phyloP scores from a whole-genome alignment of 2,888 invertebrate species.

The Aethes cnicana region DNA sequence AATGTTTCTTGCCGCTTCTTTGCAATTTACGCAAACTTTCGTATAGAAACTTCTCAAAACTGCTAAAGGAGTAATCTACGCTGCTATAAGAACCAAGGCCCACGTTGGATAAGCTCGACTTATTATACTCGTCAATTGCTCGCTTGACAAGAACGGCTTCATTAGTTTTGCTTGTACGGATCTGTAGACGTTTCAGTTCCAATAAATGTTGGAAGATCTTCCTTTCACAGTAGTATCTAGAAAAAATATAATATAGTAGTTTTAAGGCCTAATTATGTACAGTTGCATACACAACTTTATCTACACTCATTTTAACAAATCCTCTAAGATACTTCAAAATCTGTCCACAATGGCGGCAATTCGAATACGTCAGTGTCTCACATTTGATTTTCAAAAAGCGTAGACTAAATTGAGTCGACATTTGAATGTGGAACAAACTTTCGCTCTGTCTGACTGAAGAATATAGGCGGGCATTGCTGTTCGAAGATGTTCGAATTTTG shows the following conservation, averaged over 20 bases:
- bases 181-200: slow-evolving; percentile 95
- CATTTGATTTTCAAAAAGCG: too few relatives aligned
- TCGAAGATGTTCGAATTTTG: too few relatives aligned
- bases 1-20: slow-evolving; percentile 84
- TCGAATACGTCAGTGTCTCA: too few relatives aligned
- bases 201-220: slow-evolving; percentile 96
- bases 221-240: slow-evolving; percentile 94
- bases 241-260: slow-evolving; percentile 47
- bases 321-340: too few relatives aligned
- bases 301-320: too few relatives aligned
- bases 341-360: too few relatives aligned
- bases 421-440: too few relatives aligned
- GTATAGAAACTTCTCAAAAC: slow-evolving; percentile 94
- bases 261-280: too few relatives aligned
- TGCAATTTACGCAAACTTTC: slow-evolving; percentile 91
- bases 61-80: slow-evolving; percentile 86
- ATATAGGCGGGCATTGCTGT: too few relatives aligned
- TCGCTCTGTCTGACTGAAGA: too few relatives aligned
- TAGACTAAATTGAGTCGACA: too few relatives aligned
- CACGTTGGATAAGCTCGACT: slow-evolving; percentile 86
- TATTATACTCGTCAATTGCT: slow-evolving; percentile 91
- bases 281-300: too few relatives aligned
- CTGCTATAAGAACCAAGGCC: slow-evolving; percentile 85
- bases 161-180: slow-evolving; percentile 93
- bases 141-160: slow-evolving; percentile 94